phyloP scores from a whole-genome alignment of 1,140 invertebrate species.

The Hylaeus volcanicus region DNA sequence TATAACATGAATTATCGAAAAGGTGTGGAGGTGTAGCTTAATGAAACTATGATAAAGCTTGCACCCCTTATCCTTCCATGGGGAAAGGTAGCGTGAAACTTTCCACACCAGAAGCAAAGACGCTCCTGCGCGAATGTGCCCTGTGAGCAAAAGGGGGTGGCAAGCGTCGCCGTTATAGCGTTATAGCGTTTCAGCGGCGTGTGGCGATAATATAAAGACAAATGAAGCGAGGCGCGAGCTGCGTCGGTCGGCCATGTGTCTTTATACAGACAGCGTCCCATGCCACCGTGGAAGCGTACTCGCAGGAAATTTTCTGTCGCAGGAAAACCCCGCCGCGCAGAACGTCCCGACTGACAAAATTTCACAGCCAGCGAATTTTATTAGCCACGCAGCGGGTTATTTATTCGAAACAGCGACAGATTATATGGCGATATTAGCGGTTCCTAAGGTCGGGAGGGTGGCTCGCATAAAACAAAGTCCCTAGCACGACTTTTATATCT shows the following conservation, averaged over 20 bases:
- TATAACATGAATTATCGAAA: too few species aligned
- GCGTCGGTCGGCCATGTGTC: slow-evolving; percentile 74
- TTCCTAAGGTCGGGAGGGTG: slow-evolving; percentile 16
- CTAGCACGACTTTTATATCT: slow-evolving; percentile 1
- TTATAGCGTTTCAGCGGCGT: slow-evolving; percentile 62
- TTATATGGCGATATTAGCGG: slow-evolving; percentile 65
- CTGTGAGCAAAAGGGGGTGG: neutral
- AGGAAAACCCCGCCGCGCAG: neutral
- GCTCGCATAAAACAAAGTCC: slow-evolving; percentile 29
- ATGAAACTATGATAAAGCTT: too few species aligned
- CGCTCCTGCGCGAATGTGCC: neutral
- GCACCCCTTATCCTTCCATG: too few species aligned
- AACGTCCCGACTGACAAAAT: slow-evolving; percentile 47
- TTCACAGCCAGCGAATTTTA: slow-evolving; percentile 62
- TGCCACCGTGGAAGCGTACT: slow-evolving; percentile 53
- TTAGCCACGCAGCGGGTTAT: slow-evolving; percentile 65
- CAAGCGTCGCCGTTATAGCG: slow-evolving; percentile 38
- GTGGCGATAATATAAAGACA: slow-evolving; percentile 79
- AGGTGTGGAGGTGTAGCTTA: too few species aligned
- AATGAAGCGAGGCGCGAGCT: slow-evolving; percentile 72
- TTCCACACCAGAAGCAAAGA: neutral
- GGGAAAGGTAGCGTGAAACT: neutral
- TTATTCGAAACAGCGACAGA: slow-evolving; percentile 66
- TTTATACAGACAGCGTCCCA: slow-evolving; percentile 74
- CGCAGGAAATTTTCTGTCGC: slow-evolving; percentile 65